phyloP scores from a whole-genome alignment of 2,888 invertebrate species.

The Lithodes maja region DNA sequence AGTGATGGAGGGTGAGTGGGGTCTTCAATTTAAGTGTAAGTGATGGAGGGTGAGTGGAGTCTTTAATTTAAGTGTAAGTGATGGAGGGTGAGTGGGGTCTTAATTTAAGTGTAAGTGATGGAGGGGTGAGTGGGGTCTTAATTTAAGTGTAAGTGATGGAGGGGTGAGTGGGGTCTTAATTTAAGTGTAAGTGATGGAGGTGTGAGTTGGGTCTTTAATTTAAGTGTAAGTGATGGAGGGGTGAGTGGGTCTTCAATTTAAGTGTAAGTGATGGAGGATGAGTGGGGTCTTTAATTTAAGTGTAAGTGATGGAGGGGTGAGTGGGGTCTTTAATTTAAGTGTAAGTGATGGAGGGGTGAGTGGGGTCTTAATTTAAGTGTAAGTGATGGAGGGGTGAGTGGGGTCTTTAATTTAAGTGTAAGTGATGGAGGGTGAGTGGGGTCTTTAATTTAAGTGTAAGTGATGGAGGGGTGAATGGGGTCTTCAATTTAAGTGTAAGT shows the following conservation, averaged over 20 bases:
- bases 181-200: too few relatives aligned
- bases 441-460: too few relatives aligned
- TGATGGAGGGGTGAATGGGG: neutral
- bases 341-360: neutral
- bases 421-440: slow-evolving; percentile 65
- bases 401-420: neutral
- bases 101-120: too few relatives aligned
- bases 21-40: too few relatives aligned
- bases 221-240: too few relatives aligned
- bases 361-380: neutral
- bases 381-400: neutral
- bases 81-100: slow-evolving; percentile 57
- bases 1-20: neutral
- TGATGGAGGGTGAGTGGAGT: too few relatives aligned
- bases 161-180: neutral
- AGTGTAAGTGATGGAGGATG: neutral
- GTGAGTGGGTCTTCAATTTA: neutral
- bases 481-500: neutral
- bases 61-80: too few relatives aligned
- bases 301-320: slow-evolving; percentile 57
- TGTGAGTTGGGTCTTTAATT: slow-evolving; percentile 45
- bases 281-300: neutral
- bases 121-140: neutral
- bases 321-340: slow-evolving; percentile 24
- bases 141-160: too few relatives aligned